Evolutionary conservation across 2,797 vertebrate species (phyloP).

Genomic region (Tangara arthus): DNA sequence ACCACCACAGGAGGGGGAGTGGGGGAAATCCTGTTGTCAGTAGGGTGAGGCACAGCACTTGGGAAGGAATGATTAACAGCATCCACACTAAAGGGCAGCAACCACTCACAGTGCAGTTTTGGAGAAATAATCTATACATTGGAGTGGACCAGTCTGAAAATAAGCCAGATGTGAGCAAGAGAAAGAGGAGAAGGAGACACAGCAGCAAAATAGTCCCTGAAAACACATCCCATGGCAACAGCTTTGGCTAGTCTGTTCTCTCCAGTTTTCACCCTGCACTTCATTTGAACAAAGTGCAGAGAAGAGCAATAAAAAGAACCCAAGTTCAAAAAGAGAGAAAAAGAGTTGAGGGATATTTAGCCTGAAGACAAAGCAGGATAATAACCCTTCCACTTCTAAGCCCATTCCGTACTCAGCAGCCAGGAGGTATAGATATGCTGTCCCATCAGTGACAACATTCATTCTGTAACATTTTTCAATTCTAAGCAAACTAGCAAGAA

Average conservation of each 20-base stretch:
- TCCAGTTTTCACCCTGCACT: not conserved
- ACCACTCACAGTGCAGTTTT: not conserved
- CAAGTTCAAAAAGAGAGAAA: not conserved
- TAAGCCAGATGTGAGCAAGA: not conserved
- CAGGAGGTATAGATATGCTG: not conserved
- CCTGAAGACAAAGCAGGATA: not conserved
- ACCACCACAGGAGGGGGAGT: accelerated
- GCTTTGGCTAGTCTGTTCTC: not conserved
- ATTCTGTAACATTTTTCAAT: not conserved
- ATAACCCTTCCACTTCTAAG: not conserved
- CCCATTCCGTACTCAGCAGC: not conserved
- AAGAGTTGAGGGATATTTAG: not conserved
- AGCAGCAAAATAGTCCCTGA: not conserved
- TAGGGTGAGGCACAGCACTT: not conserved
- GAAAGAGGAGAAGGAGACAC: not conserved
- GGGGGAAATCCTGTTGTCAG: not conserved
- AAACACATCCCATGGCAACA: not conserved
- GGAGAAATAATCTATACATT: not conserved
- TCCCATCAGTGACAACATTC: not conserved
- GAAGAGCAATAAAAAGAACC: not conserved
- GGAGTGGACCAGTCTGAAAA: not conserved
- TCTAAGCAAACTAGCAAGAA: not conserved
- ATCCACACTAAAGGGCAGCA: not conserved
- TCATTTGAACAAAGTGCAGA: not conserved
- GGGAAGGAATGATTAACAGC: not conserved